These are phyloP conservation scores for Gymnoscopelus microlampas DNA, from an alignment of 2,797 vertebrate species.

Conservation along the genomic window DNA sequence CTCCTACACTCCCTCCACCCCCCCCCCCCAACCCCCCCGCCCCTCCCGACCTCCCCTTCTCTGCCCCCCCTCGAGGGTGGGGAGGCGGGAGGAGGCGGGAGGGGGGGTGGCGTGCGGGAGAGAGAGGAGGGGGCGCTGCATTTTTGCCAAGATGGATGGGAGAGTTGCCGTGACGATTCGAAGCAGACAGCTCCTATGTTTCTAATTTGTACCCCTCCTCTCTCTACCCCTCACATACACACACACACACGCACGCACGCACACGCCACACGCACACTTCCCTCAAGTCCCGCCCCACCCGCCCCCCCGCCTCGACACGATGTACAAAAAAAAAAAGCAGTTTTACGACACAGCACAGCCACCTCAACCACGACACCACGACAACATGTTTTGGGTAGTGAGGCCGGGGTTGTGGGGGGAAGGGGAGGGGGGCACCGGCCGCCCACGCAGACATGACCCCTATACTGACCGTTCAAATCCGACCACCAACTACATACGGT, in stretches of 20 bases:
- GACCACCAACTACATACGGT: neutral
- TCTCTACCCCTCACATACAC: neutral
- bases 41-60: neutral
- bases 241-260: no score
- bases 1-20: neutral
- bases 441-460: constrained; percentile 42
- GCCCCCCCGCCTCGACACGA: constrained; percentile 50
- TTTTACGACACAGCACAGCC: constrained; percentile 77
- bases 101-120: neutral
- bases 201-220: constrained; percentile 51
- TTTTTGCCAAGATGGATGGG: constrained; percentile 62
- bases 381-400: constrained; percentile 73
- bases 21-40: neutral
- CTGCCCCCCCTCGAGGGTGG: neutral
- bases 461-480: constrained; percentile 3
- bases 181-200: constrained; percentile 59
- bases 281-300: neutral
- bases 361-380: constrained; percentile 75
- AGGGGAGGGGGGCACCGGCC: neutral
- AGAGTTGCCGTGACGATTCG: constrained; percentile 48
- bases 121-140: neutral
- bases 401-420: constrained; percentile 23
- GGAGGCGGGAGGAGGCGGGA: neutral
- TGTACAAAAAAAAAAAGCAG: constrained; percentile 77
- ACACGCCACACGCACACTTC: no score